Percentiles rank a stretch among this genome's conserved stretches.
phyloP scores from a whole-genome alignment of 2,113 vertebrate genomes.

The Oreochromis tanganicae region DNA sequence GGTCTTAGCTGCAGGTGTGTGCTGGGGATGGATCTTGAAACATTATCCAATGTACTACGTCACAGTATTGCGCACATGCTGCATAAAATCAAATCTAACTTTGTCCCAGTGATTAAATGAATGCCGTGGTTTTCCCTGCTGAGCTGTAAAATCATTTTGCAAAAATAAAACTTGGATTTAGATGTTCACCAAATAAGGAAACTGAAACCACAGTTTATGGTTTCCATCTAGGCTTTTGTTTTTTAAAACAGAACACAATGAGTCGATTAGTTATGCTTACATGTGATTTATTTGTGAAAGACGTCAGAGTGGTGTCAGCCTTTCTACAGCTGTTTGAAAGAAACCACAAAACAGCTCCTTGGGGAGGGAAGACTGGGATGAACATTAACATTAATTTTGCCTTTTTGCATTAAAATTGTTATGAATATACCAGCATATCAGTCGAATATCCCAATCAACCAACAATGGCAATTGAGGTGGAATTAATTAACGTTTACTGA shows the following conservation, averaged over 20 bases:
- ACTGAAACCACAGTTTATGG: not conserved
- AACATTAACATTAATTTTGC: not conserved
- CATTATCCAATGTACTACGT: not conserved
- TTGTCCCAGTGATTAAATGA: not conserved
- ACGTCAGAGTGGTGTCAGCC: not conserved
- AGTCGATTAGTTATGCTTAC: not conserved
- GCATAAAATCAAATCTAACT: not conserved
- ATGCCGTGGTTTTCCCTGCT: not conserved
- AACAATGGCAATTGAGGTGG: accelerated
- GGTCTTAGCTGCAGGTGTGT: not conserved
- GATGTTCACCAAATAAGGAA: not conserved
- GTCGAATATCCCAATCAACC: not conserved
- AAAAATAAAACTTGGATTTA: not conserved
- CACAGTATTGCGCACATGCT: not conserved
- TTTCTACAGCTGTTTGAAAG: not conserved
- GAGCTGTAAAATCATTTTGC: not conserved
- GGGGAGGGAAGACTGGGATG: not conserved
- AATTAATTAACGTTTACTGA: not conserved
- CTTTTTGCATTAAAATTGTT: not conserved
- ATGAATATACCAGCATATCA: not conserved
- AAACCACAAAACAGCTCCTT: not conserved
- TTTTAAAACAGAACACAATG: not conserved
- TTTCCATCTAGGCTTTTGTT: not conserved
- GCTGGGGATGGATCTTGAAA: not conserved
- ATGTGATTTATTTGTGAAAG: not conserved